Evolutionary conservation across 2,888 invertebrate genomes (phyloP), one percentile per base, ranked within the genome.

Genomic region (Erpobdella octoculata): DNA sequence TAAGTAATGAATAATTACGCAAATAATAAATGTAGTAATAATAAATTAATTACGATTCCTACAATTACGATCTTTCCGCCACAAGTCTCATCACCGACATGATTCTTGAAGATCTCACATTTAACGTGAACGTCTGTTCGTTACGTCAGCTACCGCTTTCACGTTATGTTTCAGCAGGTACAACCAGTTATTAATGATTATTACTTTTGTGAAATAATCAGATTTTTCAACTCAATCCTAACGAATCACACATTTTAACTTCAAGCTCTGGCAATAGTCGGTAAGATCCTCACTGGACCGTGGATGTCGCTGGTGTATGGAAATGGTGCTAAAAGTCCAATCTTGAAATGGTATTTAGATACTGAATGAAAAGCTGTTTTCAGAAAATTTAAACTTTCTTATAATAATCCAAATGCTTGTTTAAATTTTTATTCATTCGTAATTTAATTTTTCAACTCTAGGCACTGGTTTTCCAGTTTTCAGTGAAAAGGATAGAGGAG

Each of bases 201-300:
- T 15, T 15, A 15, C 46, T 41, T n/a, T n/a, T n/a, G n/a, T n/a
- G n/a, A 15, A 41, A 41, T 15, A 41, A 41, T n/a, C 46, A 15
- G 12, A 15, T 41, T n/a, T 15, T 41, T 15, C 12, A 12, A 41
- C 12, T n/a, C 12, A 41, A 41, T 15, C 46, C 46, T 15, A 41
- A n/a, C 12, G n/a, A n/a, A n/a, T 15, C 12, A 15, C 46, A 41
- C n/a, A n/a, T 12, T 41, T 12, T n/a, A 41, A 41, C n/a, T 41
- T 41, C 46, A 41, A 41, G 46, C 46, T 41, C 46, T 41, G n/a
- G 46, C n/a, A n/a, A n/a, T n/a, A n/a, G n/a, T n/a, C n/a, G n/a
- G n/a, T n/a, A n/a, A n/a, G n/a, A n/a, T n/a, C 12, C 46, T 41
- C 46, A 41, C 46, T n/a, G 46, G 46, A 12, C 46, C 46, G n/a